A percentile compares a stretch with the other conserved stretches of the same genome.
These are phyloP conservation scores for Odontocerum albicorne DNA, from an alignment of 2,888 invertebrate genomes.

Conservation along the genomic window DNA sequence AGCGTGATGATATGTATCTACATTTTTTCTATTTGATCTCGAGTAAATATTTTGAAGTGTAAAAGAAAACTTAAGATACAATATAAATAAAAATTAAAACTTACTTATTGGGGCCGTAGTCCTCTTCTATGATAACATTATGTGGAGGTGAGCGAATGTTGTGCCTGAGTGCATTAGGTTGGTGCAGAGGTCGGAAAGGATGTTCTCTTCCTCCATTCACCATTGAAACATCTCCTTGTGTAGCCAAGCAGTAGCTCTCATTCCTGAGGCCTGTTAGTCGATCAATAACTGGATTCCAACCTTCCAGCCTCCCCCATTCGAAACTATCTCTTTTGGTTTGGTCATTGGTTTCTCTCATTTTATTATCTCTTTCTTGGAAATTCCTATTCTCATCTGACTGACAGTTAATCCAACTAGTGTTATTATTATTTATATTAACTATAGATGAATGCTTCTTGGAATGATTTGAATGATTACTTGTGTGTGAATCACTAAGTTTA, in stretches of 20 bases:
- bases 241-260: slow-evolving; percentile 90
- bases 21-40: background rate
- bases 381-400: slow-evolving; percentile 57
- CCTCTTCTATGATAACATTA: slow-evolving; percentile 68
- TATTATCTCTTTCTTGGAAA: slow-evolving; percentile 51
- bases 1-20: too few species aligned
- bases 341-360: slow-evolving; percentile 48
- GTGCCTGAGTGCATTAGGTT: slow-evolving; percentile 38
- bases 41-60: background rate
- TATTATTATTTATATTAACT: slow-evolving; percentile 55
- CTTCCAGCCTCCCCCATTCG: slow-evolving; percentile 62
- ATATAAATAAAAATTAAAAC: slow-evolving; percentile 8
- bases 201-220: slow-evolving; percentile 49
- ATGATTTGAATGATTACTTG: slow-evolving; percentile 23
- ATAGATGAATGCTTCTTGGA: slow-evolving; percentile 54
- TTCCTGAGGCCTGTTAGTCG: slow-evolving; percentile 81
- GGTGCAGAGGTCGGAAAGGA: slow-evolving; percentile 40
- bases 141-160: slow-evolving; percentile 55
- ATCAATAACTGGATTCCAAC: slow-evolving; percentile 88
- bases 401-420: slow-evolving; percentile 52
- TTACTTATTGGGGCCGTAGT: slow-evolving; percentile 47
- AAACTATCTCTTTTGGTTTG: slow-evolving; percentile 59
- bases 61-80: background rate
- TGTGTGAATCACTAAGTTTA: slow-evolving; percentile 26
- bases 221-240: slow-evolving; percentile 64